These are phyloP conservation scores for Eueides isabella DNA, from an alignment of 1,140 invertebrate species.

Conservation along the genomic window DNA sequence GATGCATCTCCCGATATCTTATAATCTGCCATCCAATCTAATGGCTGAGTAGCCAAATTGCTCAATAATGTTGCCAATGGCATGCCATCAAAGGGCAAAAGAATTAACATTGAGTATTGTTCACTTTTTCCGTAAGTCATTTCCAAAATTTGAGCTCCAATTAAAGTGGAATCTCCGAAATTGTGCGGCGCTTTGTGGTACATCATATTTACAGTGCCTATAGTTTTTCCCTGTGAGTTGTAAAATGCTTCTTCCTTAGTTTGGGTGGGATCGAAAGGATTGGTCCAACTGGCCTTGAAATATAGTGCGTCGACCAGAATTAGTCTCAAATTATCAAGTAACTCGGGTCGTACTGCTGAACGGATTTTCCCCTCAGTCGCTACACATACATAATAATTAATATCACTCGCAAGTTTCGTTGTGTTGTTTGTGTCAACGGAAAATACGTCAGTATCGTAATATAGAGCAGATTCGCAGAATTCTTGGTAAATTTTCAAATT, in stretches of 20 bases:
- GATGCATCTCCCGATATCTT: slow-evolving; percentile 67
- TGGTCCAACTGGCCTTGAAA: slow-evolving; percentile 89
- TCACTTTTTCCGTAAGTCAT: slow-evolving; percentile 86
- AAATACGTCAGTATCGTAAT: slow-evolving; percentile 65
- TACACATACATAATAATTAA: slow-evolving; percentile 69
- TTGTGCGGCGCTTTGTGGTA: slow-evolving; percentile 76
- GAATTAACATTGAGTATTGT: slow-evolving; percentile 85
- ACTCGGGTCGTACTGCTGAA: slow-evolving; percentile 60
- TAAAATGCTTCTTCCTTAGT: slow-evolving; percentile 82
- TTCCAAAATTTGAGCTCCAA: slow-evolving; percentile 85
- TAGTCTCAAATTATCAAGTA: slow-evolving; percentile 82
- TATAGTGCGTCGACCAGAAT: slow-evolving; percentile 88
- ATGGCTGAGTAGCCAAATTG: slow-evolving; percentile 78
- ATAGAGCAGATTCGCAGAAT: slow-evolving; percentile 65
- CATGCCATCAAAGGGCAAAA: slow-evolving; percentile 84
- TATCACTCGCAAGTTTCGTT: slow-evolving; percentile 66
- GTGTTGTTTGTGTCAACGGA: slow-evolving; percentile 62
- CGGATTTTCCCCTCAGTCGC: slow-evolving; percentile 67
- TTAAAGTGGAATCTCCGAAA: slow-evolving; percentile 59
- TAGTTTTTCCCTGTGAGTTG: slow-evolving; percentile 73
- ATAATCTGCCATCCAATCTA: slow-evolving; percentile 80
- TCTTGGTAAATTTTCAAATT: slow-evolving; percentile 61
- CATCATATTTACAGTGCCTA: slow-evolving; percentile 83
- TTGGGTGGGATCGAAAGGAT: slow-evolving; percentile 83
- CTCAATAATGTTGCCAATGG: slow-evolving; percentile 67